phyloP scores from a whole-genome alignment of 2,797 vertebrate genomes.

The Nannoperca obscura region DNA sequence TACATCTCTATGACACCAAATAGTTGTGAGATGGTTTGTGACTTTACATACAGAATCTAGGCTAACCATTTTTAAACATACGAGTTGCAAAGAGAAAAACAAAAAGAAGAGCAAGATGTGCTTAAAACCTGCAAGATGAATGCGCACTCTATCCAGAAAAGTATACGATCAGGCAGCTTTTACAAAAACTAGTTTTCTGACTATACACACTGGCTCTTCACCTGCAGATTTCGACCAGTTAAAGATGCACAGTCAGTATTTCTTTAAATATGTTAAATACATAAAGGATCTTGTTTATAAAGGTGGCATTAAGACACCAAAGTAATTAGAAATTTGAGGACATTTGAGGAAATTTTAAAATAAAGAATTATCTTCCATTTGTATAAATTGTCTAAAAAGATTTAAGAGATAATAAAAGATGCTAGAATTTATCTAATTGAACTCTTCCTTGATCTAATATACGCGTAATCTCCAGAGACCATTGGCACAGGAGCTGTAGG shows the following conservation, averaged over 20 bases:
- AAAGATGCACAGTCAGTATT: no score
- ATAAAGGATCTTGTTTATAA: background rate
- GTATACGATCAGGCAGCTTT: background rate
- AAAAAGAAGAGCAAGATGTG: background rate
- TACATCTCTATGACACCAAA: background rate
- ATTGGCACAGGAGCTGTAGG: slow-evolving; percentile 10
- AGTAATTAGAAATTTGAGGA: no score
- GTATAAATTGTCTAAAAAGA: no score
- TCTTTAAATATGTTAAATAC: background rate
- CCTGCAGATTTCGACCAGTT: no score
- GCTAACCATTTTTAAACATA: no score
- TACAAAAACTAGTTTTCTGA: no score
- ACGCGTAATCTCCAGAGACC: slow-evolving; percentile 24
- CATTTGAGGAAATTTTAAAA: no score
- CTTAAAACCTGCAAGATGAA: background rate
- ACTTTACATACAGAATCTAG: background rate
- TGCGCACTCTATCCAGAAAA: no score
- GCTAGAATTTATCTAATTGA: background rate
- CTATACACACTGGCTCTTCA: no score
- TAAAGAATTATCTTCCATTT: no score
- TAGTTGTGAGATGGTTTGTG: background rate
- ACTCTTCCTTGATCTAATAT: background rate
- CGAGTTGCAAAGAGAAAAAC: no score
- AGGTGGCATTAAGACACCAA: background rate
- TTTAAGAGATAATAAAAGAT: background rate